Evolutionary conservation across 2,113 vertebrate genomes (phyloP).

Genomic region (Mirza zaza): DNA sequence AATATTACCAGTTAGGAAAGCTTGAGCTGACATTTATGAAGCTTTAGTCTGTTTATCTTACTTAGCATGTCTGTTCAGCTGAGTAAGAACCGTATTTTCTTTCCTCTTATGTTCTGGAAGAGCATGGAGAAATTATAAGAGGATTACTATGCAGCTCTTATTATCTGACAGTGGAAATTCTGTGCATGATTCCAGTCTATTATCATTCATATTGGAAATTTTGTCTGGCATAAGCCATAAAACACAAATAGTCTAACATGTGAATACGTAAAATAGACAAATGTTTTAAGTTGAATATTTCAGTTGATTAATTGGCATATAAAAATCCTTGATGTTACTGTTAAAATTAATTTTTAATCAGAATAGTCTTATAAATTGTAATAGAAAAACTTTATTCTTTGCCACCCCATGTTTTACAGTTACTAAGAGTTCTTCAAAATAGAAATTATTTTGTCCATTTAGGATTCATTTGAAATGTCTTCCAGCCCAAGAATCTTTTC

Average conservation of each 20-base stretch:
- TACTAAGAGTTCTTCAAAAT: background rate
- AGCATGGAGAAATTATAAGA: conserved; percentile 36
- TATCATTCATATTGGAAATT: conserved; percentile 10
- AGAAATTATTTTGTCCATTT: background rate
- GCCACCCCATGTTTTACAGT: background rate
- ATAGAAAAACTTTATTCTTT: background rate
- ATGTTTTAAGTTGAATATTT: background rate
- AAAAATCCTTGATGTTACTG: background rate
- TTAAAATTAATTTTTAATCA: conserved; percentile 16
- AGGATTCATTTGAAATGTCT: background rate
- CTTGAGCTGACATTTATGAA: conserved; percentile 44
- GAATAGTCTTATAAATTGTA: background rate
- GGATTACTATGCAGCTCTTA: conserved; percentile 18
- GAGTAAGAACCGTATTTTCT: conserved; percentile 12
- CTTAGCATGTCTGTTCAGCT: conserved; percentile 17
- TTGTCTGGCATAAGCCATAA: conserved; percentile 5
- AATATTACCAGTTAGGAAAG: conserved; percentile 20
- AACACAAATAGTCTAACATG: background rate
- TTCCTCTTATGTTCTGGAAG: conserved; percentile 50
- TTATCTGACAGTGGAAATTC: conserved; percentile 49
- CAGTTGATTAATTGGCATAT: background rate
- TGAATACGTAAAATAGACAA: background rate
- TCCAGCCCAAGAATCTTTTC: background rate
- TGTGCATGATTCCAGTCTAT: conserved; percentile 12
- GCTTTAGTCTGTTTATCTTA: conserved; percentile 9